These are phyloP conservation scores for Atethmia centrago DNA, from an alignment of 2,888 invertebrate genomes.

Conservation along the genomic window DNA sequence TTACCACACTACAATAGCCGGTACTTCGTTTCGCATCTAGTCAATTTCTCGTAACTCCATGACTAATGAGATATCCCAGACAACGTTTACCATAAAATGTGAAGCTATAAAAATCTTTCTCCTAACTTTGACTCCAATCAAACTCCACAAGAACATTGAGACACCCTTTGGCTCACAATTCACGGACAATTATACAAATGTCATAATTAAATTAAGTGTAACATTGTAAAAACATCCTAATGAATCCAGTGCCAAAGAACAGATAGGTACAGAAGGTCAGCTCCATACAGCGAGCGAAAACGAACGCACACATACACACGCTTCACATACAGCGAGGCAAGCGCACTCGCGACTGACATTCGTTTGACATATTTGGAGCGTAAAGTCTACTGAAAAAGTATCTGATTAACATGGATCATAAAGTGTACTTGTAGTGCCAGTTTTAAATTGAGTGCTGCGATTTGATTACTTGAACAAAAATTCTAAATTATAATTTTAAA, in stretches of 20 bases:
- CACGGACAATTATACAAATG: conserved; percentile 55
- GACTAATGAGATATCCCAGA: not conserved
- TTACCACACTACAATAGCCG: too few species aligned
- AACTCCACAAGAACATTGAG: conserved; percentile 45
- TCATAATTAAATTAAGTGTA: conserved; percentile 65
- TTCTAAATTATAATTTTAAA: not conserved
- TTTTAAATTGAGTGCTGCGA: not conserved
- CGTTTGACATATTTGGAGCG: not conserved
- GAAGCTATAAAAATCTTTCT: conserved; percentile 35
- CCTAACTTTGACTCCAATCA: conserved; percentile 40
- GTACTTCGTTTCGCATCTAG: too few species aligned
- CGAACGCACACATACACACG: not conserved
- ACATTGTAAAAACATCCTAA: conserved; percentile 69
- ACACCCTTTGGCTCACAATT: conserved; percentile 58
- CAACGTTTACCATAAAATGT: not conserved
- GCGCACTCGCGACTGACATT: not conserved
- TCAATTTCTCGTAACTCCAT: not conserved
- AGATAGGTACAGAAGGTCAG: conserved; percentile 6
- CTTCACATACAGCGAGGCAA: not conserved
- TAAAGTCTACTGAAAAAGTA: not conserved
- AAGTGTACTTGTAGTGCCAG: not conserved
- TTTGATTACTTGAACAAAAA: not conserved
- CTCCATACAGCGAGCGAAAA: not conserved
- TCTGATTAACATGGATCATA: not conserved
- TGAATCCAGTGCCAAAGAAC: conserved; percentile 41